Evolutionary conservation across 2,888 invertebrate species (phyloP).

Genomic region (Idaea biselata): DNA sequence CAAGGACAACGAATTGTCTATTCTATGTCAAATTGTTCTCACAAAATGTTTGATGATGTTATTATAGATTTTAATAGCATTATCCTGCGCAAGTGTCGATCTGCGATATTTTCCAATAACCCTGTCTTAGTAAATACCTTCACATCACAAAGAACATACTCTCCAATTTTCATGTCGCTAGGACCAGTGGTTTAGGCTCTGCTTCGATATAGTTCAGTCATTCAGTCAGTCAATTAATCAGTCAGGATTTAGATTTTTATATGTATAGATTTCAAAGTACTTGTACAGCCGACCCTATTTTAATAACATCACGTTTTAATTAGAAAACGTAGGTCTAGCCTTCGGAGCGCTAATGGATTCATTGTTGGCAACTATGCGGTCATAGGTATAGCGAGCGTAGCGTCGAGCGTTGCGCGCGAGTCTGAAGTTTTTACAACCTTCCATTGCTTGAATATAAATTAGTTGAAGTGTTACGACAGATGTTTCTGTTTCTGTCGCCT

Average conservation of each 20-base stretch:
- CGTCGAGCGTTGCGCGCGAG: conserved; percentile 8
- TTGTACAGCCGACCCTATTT: background rate
- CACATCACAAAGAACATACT: too few species aligned
- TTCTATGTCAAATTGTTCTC: background rate
- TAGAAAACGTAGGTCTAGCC: conserved; percentile 1
- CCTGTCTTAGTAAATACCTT: too few species aligned
- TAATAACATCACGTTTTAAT: conserved; percentile 1
- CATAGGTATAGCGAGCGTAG: background rate
- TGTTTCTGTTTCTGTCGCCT: conserved; percentile 16
- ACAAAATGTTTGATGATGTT: too few species aligned
- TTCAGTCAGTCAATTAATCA: too few species aligned
- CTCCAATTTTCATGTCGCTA: too few species aligned
- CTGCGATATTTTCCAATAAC: too few species aligned
- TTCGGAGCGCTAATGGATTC: background rate
- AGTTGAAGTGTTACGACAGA: conserved; percentile 25
- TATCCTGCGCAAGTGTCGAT: too few species aligned
- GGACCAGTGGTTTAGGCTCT: too few species aligned
- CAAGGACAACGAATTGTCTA: background rate
- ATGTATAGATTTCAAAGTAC: too few species aligned
- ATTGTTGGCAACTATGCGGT: conserved; percentile 4
- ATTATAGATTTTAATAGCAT: too few species aligned
- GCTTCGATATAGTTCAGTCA: too few species aligned
- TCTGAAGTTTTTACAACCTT: conserved; percentile 17
- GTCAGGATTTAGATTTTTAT: too few species aligned
- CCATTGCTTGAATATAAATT: conserved; percentile 28